Evolutionary conservation across 2,888 invertebrate genomes (phyloP), one percentile per base, ranked within the genome.

Genomic region (Corythucha ciliata): DNA sequence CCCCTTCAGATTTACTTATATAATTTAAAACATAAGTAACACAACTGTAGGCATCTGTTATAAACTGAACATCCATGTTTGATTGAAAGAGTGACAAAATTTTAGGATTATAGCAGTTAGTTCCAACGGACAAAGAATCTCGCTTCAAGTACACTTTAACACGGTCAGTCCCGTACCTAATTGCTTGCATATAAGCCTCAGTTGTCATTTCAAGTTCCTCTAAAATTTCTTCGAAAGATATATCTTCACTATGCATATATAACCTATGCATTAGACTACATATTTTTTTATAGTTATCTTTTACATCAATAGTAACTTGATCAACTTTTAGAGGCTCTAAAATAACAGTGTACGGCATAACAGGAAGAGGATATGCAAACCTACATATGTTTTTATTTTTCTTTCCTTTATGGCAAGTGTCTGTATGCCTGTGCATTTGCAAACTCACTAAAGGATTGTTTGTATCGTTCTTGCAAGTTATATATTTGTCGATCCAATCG

Each of bases 1-100:
- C 58, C 14, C 33, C n/a, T 10, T 54, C 26, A 21, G 48, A 33
- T 29, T 59, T 59, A 25, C 39, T 58, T 8, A 59, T 52, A 32
- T 59, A 59, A 32, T 55, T 36, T 4, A 58, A 56, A n/a, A 64
- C 58, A 49, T 66, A 65, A 16, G 57, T 48, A 6, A 61, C 62
- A 44, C 61, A 61, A 36, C 61, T 60, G 53, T 63, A 64, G 10
- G 59, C 52, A 55, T 63, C 62, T 7, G 61, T 39, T 2, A 65
- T 54, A 57, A 62, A 64, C 41, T 65, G 65, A 6, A 64, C 54
- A 50, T 64, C 64, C 54, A 60, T 58, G 37, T 64, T 65, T 7
- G 63, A 60, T 21, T 53, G 26, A 18, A 36, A 40, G 5, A 62
- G 48, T 16, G 47, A 18, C 8, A 64, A 39, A 5, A 65, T 47